Base-by-base conservation (phyloP, 2,113 vertebrate genomes). In the Odontesthes bonariensis region DNA sequence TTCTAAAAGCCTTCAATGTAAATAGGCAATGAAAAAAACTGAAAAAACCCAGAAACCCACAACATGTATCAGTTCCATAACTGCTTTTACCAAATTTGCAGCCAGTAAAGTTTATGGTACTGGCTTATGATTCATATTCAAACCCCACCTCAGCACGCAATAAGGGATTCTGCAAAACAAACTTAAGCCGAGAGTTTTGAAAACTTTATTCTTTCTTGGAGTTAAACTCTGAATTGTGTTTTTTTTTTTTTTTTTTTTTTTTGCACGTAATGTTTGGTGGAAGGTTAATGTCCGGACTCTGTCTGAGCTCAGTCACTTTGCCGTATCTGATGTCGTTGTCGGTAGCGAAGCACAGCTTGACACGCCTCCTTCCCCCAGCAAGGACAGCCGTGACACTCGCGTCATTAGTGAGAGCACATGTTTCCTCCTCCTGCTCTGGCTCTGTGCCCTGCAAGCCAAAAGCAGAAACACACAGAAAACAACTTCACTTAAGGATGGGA, bases 301-400 rank as follows among this genome's bases (percentile, higher is more conserved):
- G 35, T 63, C 61, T 42, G 79, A 86, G 78, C 61, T 65, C 72
- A 65, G 80, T 76, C 72, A 66, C 79, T 72, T 72, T 33, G 67
- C 35, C 20, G 56, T 59, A 61, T 82, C 79, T 57, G 87, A 77
- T 85, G 84, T 66, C 82, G 79, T 73, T 49, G 32, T 73, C 69
- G 38, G 69, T 67, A 71, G 83, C 73, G 74, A 71, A 74, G 82
- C 77, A 57, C 81, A 81, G 82, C 69, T 73, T 69, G 89, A 86
- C 85, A 84, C 72, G 78, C 88, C 75, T 86, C 86, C 77, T 81
- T 91, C 79, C 86, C 82, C 67, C 73, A 73, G 78, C 86, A 90
- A 90, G 89, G 89, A 85, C 88, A 51, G 70, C 66, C 62, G 85
- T 83, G 77, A 82, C 82, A 79, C 62, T 56, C 59, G 54, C 70